Conservation (phyloP, 2,888 invertebrate genomes). For the Drosophila ustulata region DNA sequence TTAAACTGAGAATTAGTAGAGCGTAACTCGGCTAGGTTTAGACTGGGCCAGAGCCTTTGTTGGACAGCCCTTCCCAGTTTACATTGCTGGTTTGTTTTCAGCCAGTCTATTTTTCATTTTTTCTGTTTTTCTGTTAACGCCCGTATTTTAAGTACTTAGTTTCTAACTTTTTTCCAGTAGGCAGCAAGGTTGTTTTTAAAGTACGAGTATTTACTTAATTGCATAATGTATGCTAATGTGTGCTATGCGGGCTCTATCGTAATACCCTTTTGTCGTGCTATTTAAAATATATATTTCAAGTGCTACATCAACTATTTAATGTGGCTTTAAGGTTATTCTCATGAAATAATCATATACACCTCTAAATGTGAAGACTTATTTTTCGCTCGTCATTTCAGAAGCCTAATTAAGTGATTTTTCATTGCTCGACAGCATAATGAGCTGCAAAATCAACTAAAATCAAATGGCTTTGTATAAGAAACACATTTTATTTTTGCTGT, state of each 20-base stretch:
- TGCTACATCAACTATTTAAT: conserved; percentile 14
- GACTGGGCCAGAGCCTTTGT: conserved; percentile 43
- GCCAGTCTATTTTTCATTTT: conserved; percentile 4
- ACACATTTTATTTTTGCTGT: neutral
- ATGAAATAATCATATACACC: conserved; percentile 12
- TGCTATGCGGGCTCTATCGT: conserved; percentile 1
- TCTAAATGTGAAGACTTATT: conserved; percentile 1
- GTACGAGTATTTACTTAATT: conserved; percentile 56
- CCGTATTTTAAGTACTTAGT: conserved; percentile 25
- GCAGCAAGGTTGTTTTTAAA: conserved; percentile 56
- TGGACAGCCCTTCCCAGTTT: conserved; percentile 25
- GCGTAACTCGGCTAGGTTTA: conserved; percentile 62
- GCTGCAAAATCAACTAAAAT: conserved; percentile 14
- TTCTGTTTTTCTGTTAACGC: conserved; percentile 7
- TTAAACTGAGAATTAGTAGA: conserved; percentile 78
- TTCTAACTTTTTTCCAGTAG: conserved; percentile 16
- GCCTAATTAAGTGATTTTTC: conserved; percentile 30
- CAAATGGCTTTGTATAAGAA: neutral
- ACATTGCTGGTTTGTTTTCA: conserved; percentile 11
- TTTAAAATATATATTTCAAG: conserved; percentile 7
- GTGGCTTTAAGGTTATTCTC: neutral
- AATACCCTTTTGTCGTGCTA: neutral
- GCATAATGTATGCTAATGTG: conserved; percentile 22
- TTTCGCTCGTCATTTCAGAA: neutral
- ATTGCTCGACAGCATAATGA: conserved; percentile 19